These are phyloP conservation scores for Notechis scutatus DNA, from an alignment of 2,113 vertebrate genomes.

Conservation along the genomic window DNA sequence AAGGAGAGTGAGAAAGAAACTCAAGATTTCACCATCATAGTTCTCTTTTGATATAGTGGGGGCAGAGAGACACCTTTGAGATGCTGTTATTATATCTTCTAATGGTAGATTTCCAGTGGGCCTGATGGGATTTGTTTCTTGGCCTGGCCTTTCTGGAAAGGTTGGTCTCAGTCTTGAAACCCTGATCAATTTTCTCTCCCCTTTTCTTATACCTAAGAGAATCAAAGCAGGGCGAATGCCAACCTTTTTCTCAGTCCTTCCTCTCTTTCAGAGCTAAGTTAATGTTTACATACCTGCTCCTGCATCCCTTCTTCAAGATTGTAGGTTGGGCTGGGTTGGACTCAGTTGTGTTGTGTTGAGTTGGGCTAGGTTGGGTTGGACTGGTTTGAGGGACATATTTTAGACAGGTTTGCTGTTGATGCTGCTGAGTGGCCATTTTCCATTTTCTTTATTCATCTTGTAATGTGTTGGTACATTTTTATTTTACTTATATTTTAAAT, in stretches of 20 bases:
- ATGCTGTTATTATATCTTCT: background rate
- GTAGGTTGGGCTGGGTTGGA: background rate
- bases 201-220: background rate
- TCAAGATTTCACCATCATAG: background rate
- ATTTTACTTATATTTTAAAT: background rate
- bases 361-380: background rate
- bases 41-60: background rate
- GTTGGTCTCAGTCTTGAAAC: background rate
- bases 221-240: background rate
- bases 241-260: background rate
- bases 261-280: background rate
- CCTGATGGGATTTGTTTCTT: background rate
- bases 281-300: background rate
- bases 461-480: background rate
- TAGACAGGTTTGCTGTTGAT: background rate
- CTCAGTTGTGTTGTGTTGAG: no score
- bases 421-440: background rate
- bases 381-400: background rate
- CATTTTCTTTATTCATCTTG: background rate
- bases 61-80: background rate
- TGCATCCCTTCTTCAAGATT: background rate
- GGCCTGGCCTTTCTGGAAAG: background rate
- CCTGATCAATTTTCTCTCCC: background rate
- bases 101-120: background rate
- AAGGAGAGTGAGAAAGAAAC: background rate